Evolutionary conservation across 2,888 invertebrate genomes (phyloP).

Genomic region (Protophormia terraenovae): DNA sequence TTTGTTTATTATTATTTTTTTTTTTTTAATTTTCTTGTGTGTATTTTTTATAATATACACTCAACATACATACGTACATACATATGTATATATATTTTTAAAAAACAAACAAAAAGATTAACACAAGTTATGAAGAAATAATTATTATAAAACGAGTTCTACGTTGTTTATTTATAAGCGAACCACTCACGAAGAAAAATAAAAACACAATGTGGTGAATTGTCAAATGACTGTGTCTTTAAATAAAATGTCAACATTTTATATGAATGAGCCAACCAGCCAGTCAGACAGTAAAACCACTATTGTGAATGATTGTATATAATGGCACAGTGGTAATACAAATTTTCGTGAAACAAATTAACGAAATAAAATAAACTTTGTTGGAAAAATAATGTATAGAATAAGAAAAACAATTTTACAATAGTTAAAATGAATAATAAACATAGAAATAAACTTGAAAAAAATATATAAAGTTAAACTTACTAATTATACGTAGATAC

Average conservation of each 20-base stretch:
- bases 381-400: neutral
- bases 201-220: constrained; percentile 61
- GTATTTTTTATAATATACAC: neutral
- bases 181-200: constrained; percentile 54
- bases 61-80: neutral
- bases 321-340: neutral
- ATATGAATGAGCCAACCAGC: neutral
- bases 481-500: too few relatives aligned
- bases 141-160: constrained; percentile 10
- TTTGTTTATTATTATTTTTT: constrained; percentile 55
- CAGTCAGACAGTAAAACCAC: neutral
- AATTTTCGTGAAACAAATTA: neutral
- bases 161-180: constrained; percentile 30
- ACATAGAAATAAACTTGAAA: too few relatives aligned
- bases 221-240: constrained; percentile 43
- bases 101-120: constrained; percentile 51
- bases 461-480: too few relatives aligned
- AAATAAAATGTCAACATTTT: constrained; percentile 55
- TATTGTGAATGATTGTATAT: constrained; percentile 56
- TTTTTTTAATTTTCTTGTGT: neutral
- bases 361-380: neutral
- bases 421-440: neutral
- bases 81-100: neutral
- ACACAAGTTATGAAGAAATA: constrained; percentile 24
- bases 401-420: neutral